Evolutionary conservation across 2,888 invertebrate species (phyloP).

Genomic region (Nemotelus pantherinus): DNA sequence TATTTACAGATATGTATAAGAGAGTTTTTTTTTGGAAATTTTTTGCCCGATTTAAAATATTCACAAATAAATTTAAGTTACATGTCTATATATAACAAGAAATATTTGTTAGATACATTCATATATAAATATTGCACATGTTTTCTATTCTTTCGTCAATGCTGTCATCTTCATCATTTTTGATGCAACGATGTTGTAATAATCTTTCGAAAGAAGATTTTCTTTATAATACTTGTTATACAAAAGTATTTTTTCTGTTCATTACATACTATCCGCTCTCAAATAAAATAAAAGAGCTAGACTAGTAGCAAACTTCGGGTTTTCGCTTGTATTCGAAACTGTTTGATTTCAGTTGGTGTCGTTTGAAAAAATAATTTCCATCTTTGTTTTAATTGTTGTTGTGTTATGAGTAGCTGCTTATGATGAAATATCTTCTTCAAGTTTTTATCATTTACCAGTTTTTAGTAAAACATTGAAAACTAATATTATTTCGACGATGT

Average conservation of each 20-base stretch:
- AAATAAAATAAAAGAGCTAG: too few species aligned
- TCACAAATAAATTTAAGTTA: not conserved
- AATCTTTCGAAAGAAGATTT: too few species aligned
- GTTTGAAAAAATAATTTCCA: too few species aligned
- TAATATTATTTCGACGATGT: constrained; percentile 78
- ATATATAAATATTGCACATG: constrained; percentile 38
- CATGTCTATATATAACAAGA: constrained; percentile 30
- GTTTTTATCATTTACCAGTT: not conserved
- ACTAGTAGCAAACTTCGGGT: too few species aligned
- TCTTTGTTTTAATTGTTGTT: too few species aligned
- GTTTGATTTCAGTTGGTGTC: too few species aligned
- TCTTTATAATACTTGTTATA: too few species aligned
- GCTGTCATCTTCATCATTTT: not conserved
- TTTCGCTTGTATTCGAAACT: too few species aligned
- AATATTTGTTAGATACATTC: not conserved
- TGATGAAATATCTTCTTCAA: too few species aligned
- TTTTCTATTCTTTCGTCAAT: not conserved
- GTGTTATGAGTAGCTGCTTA: too few species aligned
- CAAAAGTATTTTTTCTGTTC: too few species aligned
- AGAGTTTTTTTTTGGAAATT: not conserved
- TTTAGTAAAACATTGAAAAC: constrained; percentile 38
- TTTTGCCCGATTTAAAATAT: not conserved
- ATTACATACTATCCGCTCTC: too few species aligned
- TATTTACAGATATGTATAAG: constrained; percentile 40
- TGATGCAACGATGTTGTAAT: not conserved